A percentile compares a stretch with the other conserved stretches of the same genome.
Conservation (phyloP, 2,113 vertebrate species). For the Pan paniscus region DNA sequence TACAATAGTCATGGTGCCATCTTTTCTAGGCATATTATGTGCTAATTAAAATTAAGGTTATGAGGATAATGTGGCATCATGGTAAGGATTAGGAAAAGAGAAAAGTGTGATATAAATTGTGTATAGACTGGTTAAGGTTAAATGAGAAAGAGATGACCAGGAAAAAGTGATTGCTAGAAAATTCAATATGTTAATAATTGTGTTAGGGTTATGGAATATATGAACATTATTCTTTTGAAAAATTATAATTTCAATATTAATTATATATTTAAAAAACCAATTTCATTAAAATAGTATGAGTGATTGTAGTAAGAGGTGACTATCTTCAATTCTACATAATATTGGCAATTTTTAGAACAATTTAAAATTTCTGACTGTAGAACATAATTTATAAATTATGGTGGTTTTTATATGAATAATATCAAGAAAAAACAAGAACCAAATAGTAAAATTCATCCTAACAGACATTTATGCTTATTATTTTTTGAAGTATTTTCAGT, state of each 20-base stretch:
- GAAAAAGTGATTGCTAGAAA: neutral
- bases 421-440: neutral
- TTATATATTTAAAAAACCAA: neutral
- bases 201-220: neutral
- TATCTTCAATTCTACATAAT: neutral
- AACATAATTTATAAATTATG: neutral
- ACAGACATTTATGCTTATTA: neutral
- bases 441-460: neutral
- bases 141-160: neutral
- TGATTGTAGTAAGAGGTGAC: neutral
- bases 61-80: neutral
- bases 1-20: neutral
- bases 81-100: neutral
- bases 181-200: neutral
- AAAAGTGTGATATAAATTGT: neutral
- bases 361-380: neutral
- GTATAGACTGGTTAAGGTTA: neutral
- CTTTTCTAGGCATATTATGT: neutral
- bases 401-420: neutral
- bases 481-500: neutral
- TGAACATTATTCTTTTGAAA: neutral
- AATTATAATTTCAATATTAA: neutral
- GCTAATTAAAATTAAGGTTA: constrained; percentile 7
- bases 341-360: neutral
- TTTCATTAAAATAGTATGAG: neutral